Conservation (phyloP, 2,888 invertebrate species). For the Elaeidobius kamerunicus region DNA sequence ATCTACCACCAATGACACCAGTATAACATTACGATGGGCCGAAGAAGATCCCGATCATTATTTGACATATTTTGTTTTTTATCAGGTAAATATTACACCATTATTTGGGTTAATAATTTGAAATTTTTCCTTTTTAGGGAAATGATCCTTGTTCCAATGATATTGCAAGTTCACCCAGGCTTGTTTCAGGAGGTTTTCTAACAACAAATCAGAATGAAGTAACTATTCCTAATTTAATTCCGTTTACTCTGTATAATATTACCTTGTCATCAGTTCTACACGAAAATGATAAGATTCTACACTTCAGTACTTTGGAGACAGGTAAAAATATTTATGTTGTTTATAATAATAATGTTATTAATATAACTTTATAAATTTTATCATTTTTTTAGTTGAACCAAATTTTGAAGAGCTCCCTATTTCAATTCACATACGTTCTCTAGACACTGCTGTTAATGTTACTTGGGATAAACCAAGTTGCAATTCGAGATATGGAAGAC, state of each 20-base stretch:
- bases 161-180: conserved; percentile 35
- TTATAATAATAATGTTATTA: conserved; percentile 1
- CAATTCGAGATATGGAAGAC: conserved; percentile 38
- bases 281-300: conserved; percentile 35
- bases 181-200: conserved; percentile 44
- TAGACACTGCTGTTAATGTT: conserved; percentile 36
- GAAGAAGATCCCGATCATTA: conserved; percentile 37
- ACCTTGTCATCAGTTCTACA: conserved; percentile 42
- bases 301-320: conserved; percentile 40
- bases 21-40: conserved; percentile 39
- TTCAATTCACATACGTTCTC: conserved; percentile 37
- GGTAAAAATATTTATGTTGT: conserved; percentile 38
- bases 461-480: conserved; percentile 43
- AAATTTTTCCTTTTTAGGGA: conserved; percentile 12
- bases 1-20: conserved; percentile 33
- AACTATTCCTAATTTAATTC: conserved; percentile 40
- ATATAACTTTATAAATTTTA: conserved; percentile 9
- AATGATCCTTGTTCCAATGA: conserved; percentile 37
- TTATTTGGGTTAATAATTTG: background rate
- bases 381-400: conserved; percentile 37
- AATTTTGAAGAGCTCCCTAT: conserved; percentile 41
- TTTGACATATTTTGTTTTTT: conserved; percentile 40
- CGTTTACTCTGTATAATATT: conserved; percentile 44
- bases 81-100: conserved; percentile 34
- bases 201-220: conserved; percentile 40